Conservation (phyloP, 2,888 invertebrate species). For the Zonitis immaculata region DNA sequence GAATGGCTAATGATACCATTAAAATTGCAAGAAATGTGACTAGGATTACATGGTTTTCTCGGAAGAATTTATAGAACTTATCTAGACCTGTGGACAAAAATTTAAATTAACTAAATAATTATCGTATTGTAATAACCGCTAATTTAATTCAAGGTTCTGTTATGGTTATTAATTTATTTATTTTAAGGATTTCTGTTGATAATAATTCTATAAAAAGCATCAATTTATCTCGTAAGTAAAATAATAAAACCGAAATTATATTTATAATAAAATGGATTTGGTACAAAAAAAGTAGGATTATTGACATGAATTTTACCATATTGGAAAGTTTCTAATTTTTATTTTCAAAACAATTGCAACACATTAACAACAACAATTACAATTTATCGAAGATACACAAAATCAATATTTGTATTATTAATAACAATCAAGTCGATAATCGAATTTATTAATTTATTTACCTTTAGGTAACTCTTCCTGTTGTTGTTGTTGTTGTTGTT, state of each 20-base stretch:
- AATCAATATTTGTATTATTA: background rate
- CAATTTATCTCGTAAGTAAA: no score
- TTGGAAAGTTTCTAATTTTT: background rate
- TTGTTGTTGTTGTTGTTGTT: background rate
- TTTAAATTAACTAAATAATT: background rate
- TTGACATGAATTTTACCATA: background rate
- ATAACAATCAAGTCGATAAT: background rate
- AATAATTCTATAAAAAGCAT: no score
- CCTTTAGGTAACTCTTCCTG: background rate
- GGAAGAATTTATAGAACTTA: conserved; percentile 26
- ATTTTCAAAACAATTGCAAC: background rate
- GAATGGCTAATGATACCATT: conserved; percentile 21
- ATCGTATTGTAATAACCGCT: background rate
- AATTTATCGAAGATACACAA: background rate
- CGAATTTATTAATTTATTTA: background rate
- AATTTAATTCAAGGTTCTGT: conserved; percentile 6
- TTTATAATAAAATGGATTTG: background rate
- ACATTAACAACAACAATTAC: background rate
- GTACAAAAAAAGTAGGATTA: background rate
- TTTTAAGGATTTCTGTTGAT: no score
- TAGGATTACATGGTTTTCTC: conserved; percentile 24
- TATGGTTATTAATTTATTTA: no score
- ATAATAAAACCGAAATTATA: background rate
- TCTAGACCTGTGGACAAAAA: conserved; percentile 23
- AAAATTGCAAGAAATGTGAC: conserved; percentile 24